These are phyloP conservation scores for Trinorchestia longiramus DNA, from an alignment of 1,140 invertebrate genomes.

Conservation along the genomic window DNA sequence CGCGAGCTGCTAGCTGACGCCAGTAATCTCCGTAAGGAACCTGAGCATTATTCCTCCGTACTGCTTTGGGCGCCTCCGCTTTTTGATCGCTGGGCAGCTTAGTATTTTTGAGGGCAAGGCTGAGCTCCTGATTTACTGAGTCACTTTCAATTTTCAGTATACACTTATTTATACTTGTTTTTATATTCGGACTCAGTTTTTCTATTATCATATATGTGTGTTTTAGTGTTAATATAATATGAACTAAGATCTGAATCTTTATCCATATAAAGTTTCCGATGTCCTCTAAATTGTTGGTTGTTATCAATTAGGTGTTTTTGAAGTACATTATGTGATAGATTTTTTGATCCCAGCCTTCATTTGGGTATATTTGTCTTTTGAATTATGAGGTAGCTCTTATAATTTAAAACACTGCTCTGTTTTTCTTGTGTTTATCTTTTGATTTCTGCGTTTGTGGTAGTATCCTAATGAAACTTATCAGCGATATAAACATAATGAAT, in stretches of 20 bases:
- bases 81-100: background rate
- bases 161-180: background rate
- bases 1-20: background rate
- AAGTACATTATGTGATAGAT: background rate
- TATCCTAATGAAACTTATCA: too few relatives aligned
- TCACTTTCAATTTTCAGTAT: background rate
- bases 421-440: too few relatives aligned
- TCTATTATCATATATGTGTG: background rate
- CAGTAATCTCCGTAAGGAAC: background rate
- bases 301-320: background rate
- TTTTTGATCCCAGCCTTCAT: background rate
- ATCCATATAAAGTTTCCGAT: too few relatives aligned
- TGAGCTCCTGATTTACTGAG: background rate
- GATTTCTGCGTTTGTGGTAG: too few relatives aligned
- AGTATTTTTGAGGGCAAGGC: background rate
- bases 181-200: background rate
- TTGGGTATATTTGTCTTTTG: background rate
- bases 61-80: background rate
- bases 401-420: too few relatives aligned
- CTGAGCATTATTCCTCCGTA: background rate
- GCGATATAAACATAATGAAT: too few relatives aligned
- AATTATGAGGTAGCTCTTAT: background rate
- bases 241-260: too few relatives aligned
- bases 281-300: too few relatives aligned
- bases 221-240: background rate